phyloP scores from a whole-genome alignment of 2,113 vertebrate species.

The Carassius auratus region DNA sequence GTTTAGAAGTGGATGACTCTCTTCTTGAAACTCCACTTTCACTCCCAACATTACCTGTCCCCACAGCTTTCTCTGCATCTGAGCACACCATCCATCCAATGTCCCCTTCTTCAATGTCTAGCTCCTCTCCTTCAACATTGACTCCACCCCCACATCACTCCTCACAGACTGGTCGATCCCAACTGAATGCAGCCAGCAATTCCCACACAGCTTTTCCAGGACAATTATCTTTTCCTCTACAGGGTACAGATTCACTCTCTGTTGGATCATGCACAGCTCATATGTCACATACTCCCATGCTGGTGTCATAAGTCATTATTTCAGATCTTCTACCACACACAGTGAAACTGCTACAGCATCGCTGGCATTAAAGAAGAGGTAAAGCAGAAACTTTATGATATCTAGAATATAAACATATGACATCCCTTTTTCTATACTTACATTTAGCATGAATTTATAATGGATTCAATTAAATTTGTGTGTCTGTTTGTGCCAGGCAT shows the following conservation, averaged over 20 bases:
- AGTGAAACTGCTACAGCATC: conserved; percentile 84
- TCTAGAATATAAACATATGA: neutral
- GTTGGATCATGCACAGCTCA: neutral
- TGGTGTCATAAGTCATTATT: neutral
- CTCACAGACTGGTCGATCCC: conserved; percentile 48
- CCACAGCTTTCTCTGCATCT: conserved; percentile 30
- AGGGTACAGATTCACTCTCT: conserved; percentile 20
- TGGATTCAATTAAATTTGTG: neutral
- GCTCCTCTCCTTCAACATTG: conserved; percentile 2
- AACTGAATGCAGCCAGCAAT: conserved; percentile 53
- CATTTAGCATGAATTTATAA: neutral
- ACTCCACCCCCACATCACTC: neutral
- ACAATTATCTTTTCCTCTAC: conserved; percentile 29
- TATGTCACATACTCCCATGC: neutral
- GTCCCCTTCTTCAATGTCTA: conserved; percentile 8
- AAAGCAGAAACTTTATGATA: neutral
- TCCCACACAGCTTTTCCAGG: conserved; percentile 1
- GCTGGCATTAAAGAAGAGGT: conserved; percentile 89
- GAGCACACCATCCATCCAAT: neutral
- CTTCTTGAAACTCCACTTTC: conserved; percentile 33
- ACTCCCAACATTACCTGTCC: conserved; percentile 26
- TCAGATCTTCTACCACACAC: conserved; percentile 48
- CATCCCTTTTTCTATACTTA: neutral
- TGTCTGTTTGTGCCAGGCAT: conserved; percentile 80
- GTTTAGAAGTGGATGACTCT: conserved; percentile 47